Conservation (phyloP, 2,888 invertebrate species). For the Melanostoma scalare region DNA sequence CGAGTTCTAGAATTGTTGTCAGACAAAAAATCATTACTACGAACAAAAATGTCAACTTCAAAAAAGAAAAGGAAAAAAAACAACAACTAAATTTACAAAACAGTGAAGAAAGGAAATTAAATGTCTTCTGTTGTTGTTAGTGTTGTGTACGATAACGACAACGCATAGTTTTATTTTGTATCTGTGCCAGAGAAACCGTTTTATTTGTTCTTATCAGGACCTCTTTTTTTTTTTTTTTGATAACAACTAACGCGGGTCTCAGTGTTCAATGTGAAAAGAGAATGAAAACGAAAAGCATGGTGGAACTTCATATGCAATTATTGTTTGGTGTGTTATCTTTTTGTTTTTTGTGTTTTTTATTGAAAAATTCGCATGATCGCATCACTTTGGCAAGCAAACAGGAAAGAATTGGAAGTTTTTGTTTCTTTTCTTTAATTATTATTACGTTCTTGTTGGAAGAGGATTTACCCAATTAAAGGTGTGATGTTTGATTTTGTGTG, state of each 20-base stretch:
- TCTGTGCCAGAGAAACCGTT: slow-evolving; percentile 39
- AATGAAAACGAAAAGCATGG: not conserved
- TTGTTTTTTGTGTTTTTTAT: not conserved
- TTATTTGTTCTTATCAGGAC: slow-evolving; percentile 43
- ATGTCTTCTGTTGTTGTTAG: not conserved
- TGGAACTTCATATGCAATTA: not conserved
- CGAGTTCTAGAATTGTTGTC: slow-evolving; percentile 5
- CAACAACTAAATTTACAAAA: not conserved
- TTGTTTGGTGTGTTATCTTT: not conserved
- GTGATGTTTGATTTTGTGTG: no score
- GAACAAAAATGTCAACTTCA: not conserved
- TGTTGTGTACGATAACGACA: slow-evolving; percentile 7
- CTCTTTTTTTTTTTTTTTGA: not conserved
- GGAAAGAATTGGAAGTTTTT: no score
- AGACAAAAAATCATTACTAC: slow-evolving; percentile 13
- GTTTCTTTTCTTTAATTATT: no score
- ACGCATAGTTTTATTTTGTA: slow-evolving; percentile 13
- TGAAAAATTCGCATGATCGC: no score
- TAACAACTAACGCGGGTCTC: slow-evolving; percentile 29
- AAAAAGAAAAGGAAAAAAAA: not conserved
- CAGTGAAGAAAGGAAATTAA: slow-evolving; percentile 19
- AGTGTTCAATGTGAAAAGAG: not conserved
- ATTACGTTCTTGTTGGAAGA: no score
- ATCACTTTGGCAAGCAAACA: no score
- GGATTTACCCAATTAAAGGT: no score